These are phyloP conservation scores for Callinectes sapidus DNA, from an alignment of 2,888 invertebrate species.

Conservation along the genomic window DNA sequence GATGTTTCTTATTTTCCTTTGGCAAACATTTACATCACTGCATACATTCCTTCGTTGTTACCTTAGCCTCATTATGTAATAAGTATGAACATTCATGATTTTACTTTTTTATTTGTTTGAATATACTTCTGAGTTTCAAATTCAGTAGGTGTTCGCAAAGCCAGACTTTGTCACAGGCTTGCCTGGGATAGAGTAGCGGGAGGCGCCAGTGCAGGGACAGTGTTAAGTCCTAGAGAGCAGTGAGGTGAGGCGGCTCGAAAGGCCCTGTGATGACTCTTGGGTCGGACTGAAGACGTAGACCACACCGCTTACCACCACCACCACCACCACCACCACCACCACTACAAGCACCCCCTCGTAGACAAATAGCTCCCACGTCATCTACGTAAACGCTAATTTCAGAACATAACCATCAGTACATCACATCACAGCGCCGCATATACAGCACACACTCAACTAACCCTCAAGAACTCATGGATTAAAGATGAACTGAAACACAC, in stretches of 20 bases:
- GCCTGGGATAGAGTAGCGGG: not conserved
- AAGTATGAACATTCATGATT: not conserved
- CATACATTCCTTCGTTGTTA: not conserved
- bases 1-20: not conserved
- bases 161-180: not conserved
- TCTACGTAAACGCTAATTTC: not conserved
- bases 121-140: not conserved
- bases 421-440: not conserved
- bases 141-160: not conserved
- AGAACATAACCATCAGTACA: not conserved
- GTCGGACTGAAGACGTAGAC: constrained; percentile 11
- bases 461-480: not conserved
- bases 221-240: not conserved
- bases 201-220: not conserved
- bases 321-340: constrained; percentile 20
- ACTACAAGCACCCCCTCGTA: constrained; percentile 13
- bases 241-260: not conserved
- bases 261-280: not conserved
- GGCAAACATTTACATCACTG: not conserved
- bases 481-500: not conserved
- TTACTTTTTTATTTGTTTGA: not conserved
- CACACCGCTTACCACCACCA: constrained; percentile 9
- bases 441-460: not conserved
- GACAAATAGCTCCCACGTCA: constrained; percentile 4
- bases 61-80: not conserved